Evolutionary conservation across 2,888 invertebrate genomes (phyloP).

Genomic region (Trichogramma evanescens): DNA sequence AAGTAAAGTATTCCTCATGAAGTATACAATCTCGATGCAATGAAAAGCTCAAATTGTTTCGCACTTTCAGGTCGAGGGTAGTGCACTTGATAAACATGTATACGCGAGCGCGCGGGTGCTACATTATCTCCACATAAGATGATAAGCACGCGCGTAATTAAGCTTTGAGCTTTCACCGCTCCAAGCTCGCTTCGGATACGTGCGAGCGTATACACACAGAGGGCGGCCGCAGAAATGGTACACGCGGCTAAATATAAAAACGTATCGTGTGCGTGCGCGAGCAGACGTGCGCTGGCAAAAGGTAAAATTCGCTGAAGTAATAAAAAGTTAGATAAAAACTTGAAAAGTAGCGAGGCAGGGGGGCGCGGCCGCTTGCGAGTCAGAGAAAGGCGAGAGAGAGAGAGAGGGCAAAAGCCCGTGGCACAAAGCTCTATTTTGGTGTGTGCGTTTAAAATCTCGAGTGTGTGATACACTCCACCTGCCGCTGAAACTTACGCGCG

Average conservation of each 20-base stretch:
- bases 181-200: conserved; percentile 6
- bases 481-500: neutral
- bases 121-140: conserved; percentile 19
- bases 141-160: conserved; percentile 20
- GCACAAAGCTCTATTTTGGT: neutral
- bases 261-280: no score
- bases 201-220: neutral
- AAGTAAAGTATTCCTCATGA: no score
- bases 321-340: conserved; percentile 24
- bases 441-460: conserved; percentile 12
- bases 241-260: no score
- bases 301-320: conserved; percentile 21
- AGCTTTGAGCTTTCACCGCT: neutral
- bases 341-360: conserved; percentile 4
- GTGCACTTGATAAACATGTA: no score
- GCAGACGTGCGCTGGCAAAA: no score
- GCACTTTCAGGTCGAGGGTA: no score
- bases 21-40: no score
- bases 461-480: neutral
- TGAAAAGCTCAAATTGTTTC: no score
- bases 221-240: no score
- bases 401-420: no score
- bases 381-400: no score
- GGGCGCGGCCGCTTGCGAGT: no score
- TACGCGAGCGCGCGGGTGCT: neutral